Base-by-base conservation (phyloP, 2,797 vertebrate genomes). In the Rhynchotus rufescens region DNA sequence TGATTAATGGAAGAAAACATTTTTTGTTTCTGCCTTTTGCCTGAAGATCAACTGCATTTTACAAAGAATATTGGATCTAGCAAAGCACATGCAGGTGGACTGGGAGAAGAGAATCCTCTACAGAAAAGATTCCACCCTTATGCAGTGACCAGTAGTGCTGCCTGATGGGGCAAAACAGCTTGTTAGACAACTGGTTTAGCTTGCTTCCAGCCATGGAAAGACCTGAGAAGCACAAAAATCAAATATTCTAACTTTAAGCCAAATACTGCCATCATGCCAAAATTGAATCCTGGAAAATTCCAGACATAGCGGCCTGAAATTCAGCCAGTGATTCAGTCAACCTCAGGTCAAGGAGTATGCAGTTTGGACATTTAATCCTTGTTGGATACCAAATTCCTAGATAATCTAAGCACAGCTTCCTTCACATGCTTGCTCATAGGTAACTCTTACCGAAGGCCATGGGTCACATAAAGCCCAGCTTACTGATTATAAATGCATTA, bases 1-100 rank as follows among this genome's bases (percentile, higher is more conserved):
- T 93, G 91, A 94, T 93, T 92, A 96, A 95, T 95, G 92, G 85
- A 61, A 91, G 68, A 38, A 82, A 89, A 78, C 76, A 89, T 76
- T 45, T 76, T 45, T 74, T 79, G 83, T 86, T 94, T 79, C 86
- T 94, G 90, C 65, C 90, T 94, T 84, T 71, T 86, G 60, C 59
- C 64, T 82, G 72, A 67, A 86, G 68, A 92, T 77, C 93, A 92
- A 94, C 93, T 86, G 75, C 80, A 86, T 83, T 84, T 67, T 80
- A 84, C 81, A 92, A 93, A 84, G 72, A 84, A 54, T 84, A 95
- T 94, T 94, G 85, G 93, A 96, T 92, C 80, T 38, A 69, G 57
- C 22, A 49, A 52, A 75, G 57, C 52, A 66, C 21, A 1, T 3
- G 28, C 38, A 89, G 42, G 64, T 44, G 88, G 84, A 74, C 15